Base-by-base conservation (phyloP, 2,113 vertebrate genomes). In the Tragelaphus imberbis region DNA sequence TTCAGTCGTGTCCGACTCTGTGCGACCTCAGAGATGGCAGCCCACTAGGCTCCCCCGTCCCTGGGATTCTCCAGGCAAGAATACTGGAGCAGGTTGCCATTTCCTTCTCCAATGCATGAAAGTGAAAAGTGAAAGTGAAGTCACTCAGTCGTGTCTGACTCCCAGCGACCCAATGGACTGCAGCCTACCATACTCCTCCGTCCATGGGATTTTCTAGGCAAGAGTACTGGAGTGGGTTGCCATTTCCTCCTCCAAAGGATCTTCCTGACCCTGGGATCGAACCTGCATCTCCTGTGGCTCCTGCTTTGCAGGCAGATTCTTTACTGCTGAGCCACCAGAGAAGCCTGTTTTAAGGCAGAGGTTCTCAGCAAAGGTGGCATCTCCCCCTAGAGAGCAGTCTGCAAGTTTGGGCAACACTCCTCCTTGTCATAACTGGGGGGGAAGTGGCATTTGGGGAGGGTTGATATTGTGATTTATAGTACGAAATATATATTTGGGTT, bases 71-170 rank as follows among this genome's bases (percentile, higher is more conserved):
- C n/a, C 33, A 36, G 65, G 65, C 65, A 36, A 36, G 33, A 11
- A 68, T n/a, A 36, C 33, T 36, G 33, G 65, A 68, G 33, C 21
- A 9, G 65, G 33, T 36, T 68, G 65, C 65, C 12, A 17, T 44
- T 44, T 44, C 40, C 40, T 44, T 44, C 40, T 44, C 40, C 40
- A 44, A 44, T 44, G 40, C 40, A 4, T 40, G 40, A 40, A 40
- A 40, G 40, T 4, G 40, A 40, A 40, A 40, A 40, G 40, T 40
- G 40, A 40, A 40, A 40, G 40, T 40, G 40, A 40, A 21, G n/a
- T 23, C 68, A 6, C 19, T 71, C 10, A 71, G n/a, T 2, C 5
- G 2, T 36, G 9, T 36, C 68, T 0, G 4, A 71, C n/a, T 11
- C 65, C 12, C 23, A 3, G 19, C 3, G n/a, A 71, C 68, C 4